Evolutionary conservation across 2,888 invertebrate species (phyloP), one percentile per base, ranked within the genome.

Genomic region (Sinotaia quadrata): DNA sequence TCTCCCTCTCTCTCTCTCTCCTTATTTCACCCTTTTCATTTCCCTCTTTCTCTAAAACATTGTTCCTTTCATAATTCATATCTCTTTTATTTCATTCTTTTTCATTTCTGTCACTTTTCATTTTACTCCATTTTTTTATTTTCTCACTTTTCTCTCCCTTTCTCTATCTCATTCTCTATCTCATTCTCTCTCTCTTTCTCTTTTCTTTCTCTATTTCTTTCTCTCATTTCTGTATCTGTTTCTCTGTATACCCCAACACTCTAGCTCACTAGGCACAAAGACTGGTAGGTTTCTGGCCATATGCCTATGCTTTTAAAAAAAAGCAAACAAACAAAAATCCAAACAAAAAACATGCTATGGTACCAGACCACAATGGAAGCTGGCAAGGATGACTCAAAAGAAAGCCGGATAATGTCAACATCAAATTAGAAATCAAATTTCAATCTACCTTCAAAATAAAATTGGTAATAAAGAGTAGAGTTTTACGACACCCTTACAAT

Each of bases 1-100:
- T 37, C 37, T 60, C 31, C 44, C 44, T 31, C 31, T 52, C 33
- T 61, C 60, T 60, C 29, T 54, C 41, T 52, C 8, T 51, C 49
- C n/a, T n/a, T n/a, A n/a, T 18, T 15, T 18, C 21, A 8, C 15
- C 33, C 3, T 47, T n/a, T 33, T n/a, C 29, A 18, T 5, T 33
- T 61, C 44, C 31, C 24, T 15, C 29, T 61, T n/a, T 61, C 31
- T 61, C 33, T 41, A 1, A 4, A 15, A 47, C 44, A 29, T n/a
- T 47, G n/a, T 24, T 34, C 21, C 29, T 57, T 1, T 29, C 31
- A 24, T n/a, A 52, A 31, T 52, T 41, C 31, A 57, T 31, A 36
- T 47, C n/a, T 56, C 21, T 31, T 29, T 62, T 1, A 34, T 36
- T 56, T 7, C 7, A 10, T n/a, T 0, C 12, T 34, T 57, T 34